phyloP scores from a whole-genome alignment of 2,888 invertebrate genomes.

The Rhopalosiphum nymphaeae region DNA sequence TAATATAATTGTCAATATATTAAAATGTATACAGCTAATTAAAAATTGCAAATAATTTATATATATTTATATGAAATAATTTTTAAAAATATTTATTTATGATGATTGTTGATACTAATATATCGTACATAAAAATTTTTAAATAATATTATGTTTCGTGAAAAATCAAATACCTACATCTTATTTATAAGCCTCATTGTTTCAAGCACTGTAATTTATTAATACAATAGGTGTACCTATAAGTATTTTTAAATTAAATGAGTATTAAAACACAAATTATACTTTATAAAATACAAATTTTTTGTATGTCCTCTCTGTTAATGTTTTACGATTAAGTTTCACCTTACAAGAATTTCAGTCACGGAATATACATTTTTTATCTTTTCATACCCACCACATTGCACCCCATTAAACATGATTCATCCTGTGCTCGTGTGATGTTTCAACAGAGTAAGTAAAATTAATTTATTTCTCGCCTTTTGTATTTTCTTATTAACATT shows the following conservation, averaged over 20 bases:
- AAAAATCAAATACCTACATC: not conserved
- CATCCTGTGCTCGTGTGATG: not conserved
- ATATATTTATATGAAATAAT: not conserved
- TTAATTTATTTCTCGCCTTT: conserved; percentile 38
- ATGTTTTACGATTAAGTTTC: conserved; percentile 2
- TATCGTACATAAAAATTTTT: not conserved
- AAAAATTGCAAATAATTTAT: not conserved
- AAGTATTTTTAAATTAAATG: not conserved
- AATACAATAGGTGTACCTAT: not conserved
- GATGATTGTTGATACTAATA: not conserved
- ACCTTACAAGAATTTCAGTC: conserved; percentile 4
- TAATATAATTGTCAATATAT: too few relatives aligned
- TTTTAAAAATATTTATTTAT: not conserved
- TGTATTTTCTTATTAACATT: conserved; percentile 48
- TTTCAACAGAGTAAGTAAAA: not conserved
- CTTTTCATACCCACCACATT: not conserved
- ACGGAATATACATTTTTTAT: conserved; percentile 15
- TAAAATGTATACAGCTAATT: too few relatives aligned
- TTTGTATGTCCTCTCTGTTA: not conserved
- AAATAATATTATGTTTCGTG: not conserved
- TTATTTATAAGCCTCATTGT: not conserved
- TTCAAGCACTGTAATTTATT: not conserved
- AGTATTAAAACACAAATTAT: not conserved
- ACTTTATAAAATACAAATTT: not conserved
- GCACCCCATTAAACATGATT: conserved; percentile 46